Conservation (phyloP, 2,888 invertebrate species). For the Lymantria dispar region DNA sequence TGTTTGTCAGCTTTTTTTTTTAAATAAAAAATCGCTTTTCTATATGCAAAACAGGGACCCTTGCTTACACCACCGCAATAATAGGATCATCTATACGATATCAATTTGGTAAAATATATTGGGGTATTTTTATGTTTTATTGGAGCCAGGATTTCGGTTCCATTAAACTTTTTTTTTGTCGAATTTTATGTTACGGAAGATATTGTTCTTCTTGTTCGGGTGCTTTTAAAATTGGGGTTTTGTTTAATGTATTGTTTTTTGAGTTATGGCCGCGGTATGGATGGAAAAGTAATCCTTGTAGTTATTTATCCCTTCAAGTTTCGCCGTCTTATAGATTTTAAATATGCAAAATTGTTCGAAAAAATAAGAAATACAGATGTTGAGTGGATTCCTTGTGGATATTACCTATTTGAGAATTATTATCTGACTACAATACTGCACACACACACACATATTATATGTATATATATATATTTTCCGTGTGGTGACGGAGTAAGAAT, state of each 20-base stretch:
- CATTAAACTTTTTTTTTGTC: conserved; percentile 69
- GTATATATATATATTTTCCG: no score
- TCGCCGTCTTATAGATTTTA: background rate
- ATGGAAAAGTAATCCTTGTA: conserved; percentile 24
- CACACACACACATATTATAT: no score
- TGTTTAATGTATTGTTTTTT: conserved; percentile 34
- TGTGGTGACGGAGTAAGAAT: no score
- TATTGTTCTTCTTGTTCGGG: conserved; percentile 58
- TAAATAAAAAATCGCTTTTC: conserved; percentile 24
- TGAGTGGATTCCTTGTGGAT: no score
- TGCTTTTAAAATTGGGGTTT: conserved; percentile 32
- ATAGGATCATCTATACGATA: conserved; percentile 70
- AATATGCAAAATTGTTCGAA: no score
- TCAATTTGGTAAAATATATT: conserved; percentile 68
- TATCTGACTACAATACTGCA: no score
- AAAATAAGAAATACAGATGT: no score
- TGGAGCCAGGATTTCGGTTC: conserved; percentile 66
- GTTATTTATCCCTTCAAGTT: background rate
- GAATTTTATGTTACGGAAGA: conserved; percentile 78
- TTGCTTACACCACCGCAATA: conserved; percentile 59
- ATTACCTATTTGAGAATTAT: no score
- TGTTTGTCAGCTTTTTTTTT: conserved; percentile 22
- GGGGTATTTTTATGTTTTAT: conserved; percentile 73
- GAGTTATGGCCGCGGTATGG: conserved; percentile 21
- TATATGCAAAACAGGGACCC: conserved; percentile 61